A percentile compares a stretch with the other conserved stretches of the same genome.
phyloP scores from a whole-genome alignment of 2,888 invertebrate genomes.

The Autographa gamma region DNA sequence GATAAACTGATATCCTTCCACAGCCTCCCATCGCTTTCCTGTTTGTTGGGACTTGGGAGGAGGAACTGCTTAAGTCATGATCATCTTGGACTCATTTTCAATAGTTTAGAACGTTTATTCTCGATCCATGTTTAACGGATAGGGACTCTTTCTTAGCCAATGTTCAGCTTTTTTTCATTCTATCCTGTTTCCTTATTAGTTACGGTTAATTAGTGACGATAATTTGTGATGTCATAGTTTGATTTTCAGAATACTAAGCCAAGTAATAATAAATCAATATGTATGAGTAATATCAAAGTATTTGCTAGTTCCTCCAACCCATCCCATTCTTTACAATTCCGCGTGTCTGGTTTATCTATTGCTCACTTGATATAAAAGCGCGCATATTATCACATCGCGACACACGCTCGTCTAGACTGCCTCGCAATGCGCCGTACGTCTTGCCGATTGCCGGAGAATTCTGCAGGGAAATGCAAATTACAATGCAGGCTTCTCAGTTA shows the following conservation, averaged over 20 bases:
- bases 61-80: neutral
- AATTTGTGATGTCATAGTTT: no score
- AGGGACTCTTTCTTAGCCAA: neutral
- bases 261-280: no score
- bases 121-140: neutral
- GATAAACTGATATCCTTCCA: constrained; percentile 38
- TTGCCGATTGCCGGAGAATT: constrained; percentile 11
- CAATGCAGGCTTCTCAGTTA: neutral
- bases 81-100: neutral
- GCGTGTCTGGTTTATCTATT: constrained; percentile 1
- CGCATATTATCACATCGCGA: constrained; percentile 43
- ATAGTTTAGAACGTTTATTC: neutral
- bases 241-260: no score
- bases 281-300: neutral
- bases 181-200: no score
- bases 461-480: constrained; percentile 15
- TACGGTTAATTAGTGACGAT: no score
- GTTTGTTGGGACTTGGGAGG: constrained; percentile 5
- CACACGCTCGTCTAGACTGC: constrained; percentile 38
- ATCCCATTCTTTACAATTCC: neutral
- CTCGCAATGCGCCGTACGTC: constrained; percentile 35
- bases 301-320: neutral
- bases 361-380: constrained; percentile 27
- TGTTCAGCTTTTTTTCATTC: no score
- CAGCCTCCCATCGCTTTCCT: constrained; percentile 30